A percentile compares a stretch with the other conserved stretches of the same genome.
These are phyloP conservation scores for Cotesia chilonis DNA, from an alignment of 1,140 invertebrate genomes.

Conservation along the genomic window DNA sequence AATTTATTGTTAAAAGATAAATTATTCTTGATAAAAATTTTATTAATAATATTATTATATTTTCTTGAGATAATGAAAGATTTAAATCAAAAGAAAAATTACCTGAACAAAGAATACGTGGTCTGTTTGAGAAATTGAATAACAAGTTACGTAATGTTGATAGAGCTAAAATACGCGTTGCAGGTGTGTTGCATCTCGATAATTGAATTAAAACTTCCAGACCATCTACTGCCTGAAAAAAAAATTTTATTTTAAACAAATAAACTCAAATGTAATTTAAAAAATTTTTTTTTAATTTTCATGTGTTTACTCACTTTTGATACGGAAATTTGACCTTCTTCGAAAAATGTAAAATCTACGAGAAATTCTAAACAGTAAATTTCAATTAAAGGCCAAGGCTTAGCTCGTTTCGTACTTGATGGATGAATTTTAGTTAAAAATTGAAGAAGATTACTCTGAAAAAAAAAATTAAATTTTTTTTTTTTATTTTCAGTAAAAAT, in stretches of 20 bases:
- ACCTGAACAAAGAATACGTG: conserved; percentile 56
- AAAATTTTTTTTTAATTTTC: background rate
- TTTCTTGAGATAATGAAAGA: conserved; percentile 9
- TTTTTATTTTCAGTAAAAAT: conserved; percentile 8
- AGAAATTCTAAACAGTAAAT: conserved; percentile 60
- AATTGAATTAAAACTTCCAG: conserved; percentile 56
- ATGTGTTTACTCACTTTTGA: conserved; percentile 52
- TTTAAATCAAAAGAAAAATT: conserved; percentile 21
- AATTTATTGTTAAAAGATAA: background rate
- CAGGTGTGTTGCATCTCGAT: conserved; percentile 47
- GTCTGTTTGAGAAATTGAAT: conserved; percentile 54
- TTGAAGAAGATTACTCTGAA: conserved; percentile 57
- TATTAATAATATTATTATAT: no score
- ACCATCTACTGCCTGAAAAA: conserved; percentile 51
- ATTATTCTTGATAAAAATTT: no score
- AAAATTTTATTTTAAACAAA: conserved; percentile 5
- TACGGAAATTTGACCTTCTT: conserved; percentile 59
- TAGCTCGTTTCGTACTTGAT: conserved; percentile 49
- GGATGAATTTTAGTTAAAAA: conserved; percentile 59
- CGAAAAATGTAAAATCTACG: conserved; percentile 60
- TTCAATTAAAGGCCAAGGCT: conserved; percentile 57
- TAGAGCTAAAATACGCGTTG: conserved; percentile 53
- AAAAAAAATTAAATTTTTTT: conserved; percentile 19
- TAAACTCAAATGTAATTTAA: background rate
- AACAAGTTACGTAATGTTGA: conserved; percentile 57